Base-by-base conservation (phyloP, 1,140 invertebrate genomes). In the Drosophila pseudoananassae region DNA sequence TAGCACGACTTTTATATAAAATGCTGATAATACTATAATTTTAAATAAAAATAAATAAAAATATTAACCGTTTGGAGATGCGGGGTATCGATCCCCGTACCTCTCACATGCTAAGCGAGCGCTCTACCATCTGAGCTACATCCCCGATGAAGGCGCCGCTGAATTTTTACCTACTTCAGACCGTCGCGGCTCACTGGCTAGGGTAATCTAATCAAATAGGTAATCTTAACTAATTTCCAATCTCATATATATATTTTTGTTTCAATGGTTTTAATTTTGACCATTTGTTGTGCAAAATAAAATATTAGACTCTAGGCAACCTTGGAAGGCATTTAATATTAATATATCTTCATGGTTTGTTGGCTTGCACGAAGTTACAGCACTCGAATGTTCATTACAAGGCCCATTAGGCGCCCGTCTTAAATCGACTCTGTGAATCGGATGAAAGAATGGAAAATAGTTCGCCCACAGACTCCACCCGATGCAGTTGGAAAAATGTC, bases 71-170 rank as follows among this genome's bases (percentile, higher is more conserved):
- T 0, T 38, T 91, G 90, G 90, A 91, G 94, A 94, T 94, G 94
- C 94, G 94, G 94, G 95, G 82, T 93, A 95, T 96, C 94, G 95
- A 96, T 96, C 94, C 95, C 94, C 93, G 95, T 95, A 95, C 95
- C 94, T 95, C 95, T 95, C 95, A 93, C 94, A 95, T 96, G 95
- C 95, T 95, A 96, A 95, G 95, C 95, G 94, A 96, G 95, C 94
- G 95, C 95, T 96, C 95, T 96, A 96, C 95, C 95, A 95, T 95
- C 94, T 95, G 95, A 95, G 95, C 94, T 95, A 95, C 94, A 90
- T 90, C 88, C 82, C 85, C 90, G 51, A 46, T 47, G 58, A 31
- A 23, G 1, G 45, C 17, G 29, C 1, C 1, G 4, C n/a, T 23
- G 31, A 6, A 20, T 55, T n/a, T 47, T 31, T 38, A 1, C 1